Evolutionary conservation across 2,888 invertebrate genomes (phyloP), one percentile per base, ranked within the genome.

Genomic region (Eristalinus sepulchralis): DNA sequence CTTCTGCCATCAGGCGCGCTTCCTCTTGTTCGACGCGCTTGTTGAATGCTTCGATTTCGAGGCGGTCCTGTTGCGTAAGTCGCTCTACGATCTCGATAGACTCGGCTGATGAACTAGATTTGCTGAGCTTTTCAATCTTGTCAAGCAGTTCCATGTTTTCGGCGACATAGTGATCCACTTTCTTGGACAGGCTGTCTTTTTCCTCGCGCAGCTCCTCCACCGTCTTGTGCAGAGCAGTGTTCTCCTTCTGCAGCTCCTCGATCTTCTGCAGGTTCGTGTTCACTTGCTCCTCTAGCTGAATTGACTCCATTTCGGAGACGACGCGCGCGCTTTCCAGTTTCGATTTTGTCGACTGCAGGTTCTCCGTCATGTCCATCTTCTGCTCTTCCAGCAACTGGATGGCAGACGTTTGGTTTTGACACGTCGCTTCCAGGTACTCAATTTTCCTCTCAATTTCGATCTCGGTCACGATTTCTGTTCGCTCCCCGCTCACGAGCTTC

Each of bases 271-370:
- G 90, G 76, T 93, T 92, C 89, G 92, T 84, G 70, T 95, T 96
- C 63, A 96, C 92, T 91, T 96, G 95, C 91, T 97, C 97, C 91
- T 97, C 97, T 83, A 96, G 92, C 89, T 97, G 96, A 47, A 96
- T 95, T 8, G 95, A 95, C 89, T 95, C 95, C 90, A 97, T 95
- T 93, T 97, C 96, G 0, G 96, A 95, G 31, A 95, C 95, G n/a
- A 97, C 96, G 89, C 95, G 95, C 86, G 96, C 93, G 57, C 94
- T 93, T 72, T 94, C 93, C 88, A 95, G 93, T 89, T 96, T 95
- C 88, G 94, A 94, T 91, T 95, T 95, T 33, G 94, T 91, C 20
- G 93, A 91, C 88, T 94, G 89, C 13, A 89, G 85, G 89, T 95
- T 94, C 94, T 95, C 95, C 82, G 94, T 94, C 88, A 95, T 93